Conservation (phyloP, 1,140 invertebrate species). For the Branchinecta lindahli region DNA sequence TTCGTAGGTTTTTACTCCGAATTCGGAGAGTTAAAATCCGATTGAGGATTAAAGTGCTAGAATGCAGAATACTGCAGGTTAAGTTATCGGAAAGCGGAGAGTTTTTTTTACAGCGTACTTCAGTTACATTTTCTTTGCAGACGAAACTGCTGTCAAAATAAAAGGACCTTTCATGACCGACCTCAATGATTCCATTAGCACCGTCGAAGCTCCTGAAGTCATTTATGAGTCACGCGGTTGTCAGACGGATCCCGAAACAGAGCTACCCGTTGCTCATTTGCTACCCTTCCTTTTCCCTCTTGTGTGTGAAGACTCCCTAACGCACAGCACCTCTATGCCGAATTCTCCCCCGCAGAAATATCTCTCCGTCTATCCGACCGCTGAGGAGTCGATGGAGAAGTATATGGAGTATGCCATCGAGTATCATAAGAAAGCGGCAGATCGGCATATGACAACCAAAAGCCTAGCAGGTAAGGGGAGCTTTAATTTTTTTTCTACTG, state of each 20-base stretch:
- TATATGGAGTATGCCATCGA: constrained; percentile 3
- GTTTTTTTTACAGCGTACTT: too few relatives aligned
- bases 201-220: neutral
- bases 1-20: too few relatives aligned
- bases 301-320: neutral
- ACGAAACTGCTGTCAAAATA: neutral
- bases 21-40: too few relatives aligned
- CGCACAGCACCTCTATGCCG: neutral
- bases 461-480: too few relatives aligned
- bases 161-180: neutral
- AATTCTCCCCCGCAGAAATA: neutral
- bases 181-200: neutral
- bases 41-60: too few relatives aligned
- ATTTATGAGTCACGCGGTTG: neutral
- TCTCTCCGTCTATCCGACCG: neutral
- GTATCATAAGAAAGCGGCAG: neutral
- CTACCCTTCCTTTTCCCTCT: neutral
- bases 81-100: too few relatives aligned
- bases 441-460: neutral
- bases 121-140: neutral
- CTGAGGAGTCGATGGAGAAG: neutral
- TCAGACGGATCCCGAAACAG: neutral
- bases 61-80: too few relatives aligned
- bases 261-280: neutral
- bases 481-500: too few relatives aligned